Evolutionary conservation across 2,113 vertebrate species (phyloP).

Genomic region (Zosterops lateralis): DNA sequence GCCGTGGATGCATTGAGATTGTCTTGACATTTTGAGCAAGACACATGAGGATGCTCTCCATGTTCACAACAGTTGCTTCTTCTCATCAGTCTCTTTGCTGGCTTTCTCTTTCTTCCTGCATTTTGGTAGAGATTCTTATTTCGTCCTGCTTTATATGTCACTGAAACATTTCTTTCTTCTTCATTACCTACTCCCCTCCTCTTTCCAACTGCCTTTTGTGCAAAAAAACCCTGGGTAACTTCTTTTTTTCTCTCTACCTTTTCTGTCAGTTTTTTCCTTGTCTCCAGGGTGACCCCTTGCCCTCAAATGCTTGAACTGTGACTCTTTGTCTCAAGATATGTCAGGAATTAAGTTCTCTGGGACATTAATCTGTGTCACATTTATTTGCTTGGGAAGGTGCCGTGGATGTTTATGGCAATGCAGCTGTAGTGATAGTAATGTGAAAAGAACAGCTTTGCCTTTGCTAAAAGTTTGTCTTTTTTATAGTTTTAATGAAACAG

Average conservation of each 20-base stretch:
- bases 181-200: not conserved
- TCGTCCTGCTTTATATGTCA: not conserved
- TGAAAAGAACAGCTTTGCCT: not conserved
- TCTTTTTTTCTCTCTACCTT: not conserved
- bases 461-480: not conserved
- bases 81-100: not conserved
- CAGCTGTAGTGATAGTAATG: not conserved
- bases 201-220: not conserved
- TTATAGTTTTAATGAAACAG: not conserved
- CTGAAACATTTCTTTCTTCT: not conserved
- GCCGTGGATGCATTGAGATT: not conserved
- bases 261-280: not conserved
- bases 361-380: not conserved
- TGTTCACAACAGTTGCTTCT: not conserved
- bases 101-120: not conserved
- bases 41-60: not conserved
- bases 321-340: not conserved
- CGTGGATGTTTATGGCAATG: not conserved
- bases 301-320: not conserved
- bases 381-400: constrained; percentile 17
- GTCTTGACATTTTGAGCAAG: constrained; percentile 2
- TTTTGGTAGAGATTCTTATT: not conserved
- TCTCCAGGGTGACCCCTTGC: not conserved
- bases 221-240: not conserved
- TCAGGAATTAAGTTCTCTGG: constrained; percentile 15